Evolutionary conservation across 2,113 vertebrate genomes (phyloP).

Genomic region (Psittacara wagleri): DNA sequence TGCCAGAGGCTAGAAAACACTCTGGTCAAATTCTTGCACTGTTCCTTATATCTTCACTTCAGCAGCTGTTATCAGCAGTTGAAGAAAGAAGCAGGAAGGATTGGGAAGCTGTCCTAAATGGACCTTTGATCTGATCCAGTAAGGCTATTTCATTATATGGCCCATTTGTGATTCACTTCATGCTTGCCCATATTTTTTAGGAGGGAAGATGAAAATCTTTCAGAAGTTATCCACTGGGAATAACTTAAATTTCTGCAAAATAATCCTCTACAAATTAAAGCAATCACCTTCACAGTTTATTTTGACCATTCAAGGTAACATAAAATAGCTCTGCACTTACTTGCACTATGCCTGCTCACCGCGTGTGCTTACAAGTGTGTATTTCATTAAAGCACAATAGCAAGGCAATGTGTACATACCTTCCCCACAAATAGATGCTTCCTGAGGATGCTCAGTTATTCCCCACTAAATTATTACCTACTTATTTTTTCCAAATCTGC

Average conservation of each 20-base stretch:
- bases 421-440: not conserved
- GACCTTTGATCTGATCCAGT: not conserved
- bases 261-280: not conserved
- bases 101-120: accelerated
- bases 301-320: not conserved
- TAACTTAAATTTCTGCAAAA: not conserved
- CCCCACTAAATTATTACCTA: not conserved
- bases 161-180: not conserved
- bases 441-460: not conserved
- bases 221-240: not conserved
- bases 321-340: not conserved
- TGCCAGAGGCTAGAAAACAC: not conserved
- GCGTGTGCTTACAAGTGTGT: not conserved
- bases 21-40: not conserved
- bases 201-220: not conserved
- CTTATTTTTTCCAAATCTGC: not conserved
- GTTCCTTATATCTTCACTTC: not conserved
- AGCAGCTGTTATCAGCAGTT: not conserved
- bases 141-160: not conserved
- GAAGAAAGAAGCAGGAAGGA: not conserved
- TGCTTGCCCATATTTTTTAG: not conserved
- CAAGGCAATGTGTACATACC: not conserved
- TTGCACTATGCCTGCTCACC: not conserved
- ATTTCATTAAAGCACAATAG: not conserved
- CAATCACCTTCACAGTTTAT: not conserved